Percentiles rank a stretch among this genome's conserved stretches.
phyloP scores from a whole-genome alignment of 2,888 invertebrate genomes.

The Ochropacha duplaris region DNA sequence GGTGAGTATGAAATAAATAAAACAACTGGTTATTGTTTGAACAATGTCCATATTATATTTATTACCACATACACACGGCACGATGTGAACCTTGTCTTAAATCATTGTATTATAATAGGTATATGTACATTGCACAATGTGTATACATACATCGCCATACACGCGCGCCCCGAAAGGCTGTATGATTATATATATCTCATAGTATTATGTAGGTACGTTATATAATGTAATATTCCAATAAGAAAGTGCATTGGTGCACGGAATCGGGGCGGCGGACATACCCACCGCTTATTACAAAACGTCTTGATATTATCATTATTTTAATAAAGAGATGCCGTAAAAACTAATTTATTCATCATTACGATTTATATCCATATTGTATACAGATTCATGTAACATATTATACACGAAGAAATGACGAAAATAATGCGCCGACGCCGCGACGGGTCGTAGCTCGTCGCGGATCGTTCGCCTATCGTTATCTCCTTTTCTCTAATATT shows the following conservation, averaged over 20 bases:
- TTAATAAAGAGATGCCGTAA: constrained; percentile 83
- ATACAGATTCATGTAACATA: constrained; percentile 86
- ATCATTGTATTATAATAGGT: constrained; percentile 88
- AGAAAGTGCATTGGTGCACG: constrained; percentile 84
- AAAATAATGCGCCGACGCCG: constrained; percentile 78
- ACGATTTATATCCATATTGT: constrained; percentile 83
- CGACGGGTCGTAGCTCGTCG: constrained; percentile 58
- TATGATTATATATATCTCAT: constrained; percentile 82
- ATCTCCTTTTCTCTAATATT: constrained; percentile 79
- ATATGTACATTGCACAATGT: constrained; percentile 89
- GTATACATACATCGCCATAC: constrained; percentile 87
- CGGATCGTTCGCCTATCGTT: constrained; percentile 78
- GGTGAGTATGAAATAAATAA: constrained; percentile 49
- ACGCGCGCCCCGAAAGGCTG: constrained; percentile 85
- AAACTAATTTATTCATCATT: constrained; percentile 82
- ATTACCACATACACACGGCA: constrained; percentile 95
- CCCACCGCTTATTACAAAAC: constrained; percentile 82
- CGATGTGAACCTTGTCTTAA: constrained; percentile 94
- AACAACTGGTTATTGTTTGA: constrained; percentile 87
- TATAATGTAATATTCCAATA: constrained; percentile 83
- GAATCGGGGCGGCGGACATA: constrained; percentile 79
- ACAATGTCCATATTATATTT: constrained; percentile 95
- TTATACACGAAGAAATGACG: constrained; percentile 84
- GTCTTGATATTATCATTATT: constrained; percentile 82
- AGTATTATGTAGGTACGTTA: constrained; percentile 83